phyloP scores from a whole-genome alignment of 23 tunicate genomes.

The Aplidium turbinatum region DNA sequence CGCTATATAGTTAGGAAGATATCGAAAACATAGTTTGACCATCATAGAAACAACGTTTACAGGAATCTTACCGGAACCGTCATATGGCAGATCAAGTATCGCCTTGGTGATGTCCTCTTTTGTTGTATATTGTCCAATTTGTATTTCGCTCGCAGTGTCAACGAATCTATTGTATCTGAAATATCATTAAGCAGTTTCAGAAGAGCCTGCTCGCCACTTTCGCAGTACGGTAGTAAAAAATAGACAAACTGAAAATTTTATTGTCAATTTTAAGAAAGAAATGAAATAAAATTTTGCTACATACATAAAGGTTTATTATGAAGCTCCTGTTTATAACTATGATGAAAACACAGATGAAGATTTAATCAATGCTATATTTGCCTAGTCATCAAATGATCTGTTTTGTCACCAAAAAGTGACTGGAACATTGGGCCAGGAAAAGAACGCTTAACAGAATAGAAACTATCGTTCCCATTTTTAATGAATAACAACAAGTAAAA shows the following conservation, averaged over 20 bases:
- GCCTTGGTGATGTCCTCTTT: constrained; percentile 52
- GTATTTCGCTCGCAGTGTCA: constrained; percentile 71
- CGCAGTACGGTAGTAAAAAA: not conserved
- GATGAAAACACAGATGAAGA: too few species aligned
- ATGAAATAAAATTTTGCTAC: not conserved
- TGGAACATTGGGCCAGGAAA: too few species aligned
- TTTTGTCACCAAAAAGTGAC: too few species aligned
- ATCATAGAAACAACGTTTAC: not conserved
- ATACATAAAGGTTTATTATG: not conserved
- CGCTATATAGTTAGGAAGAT: too few species aligned
- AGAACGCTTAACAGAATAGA: too few species aligned
- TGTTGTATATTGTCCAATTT: constrained; percentile 63
- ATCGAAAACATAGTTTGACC: too few species aligned
- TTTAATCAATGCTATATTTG: too few species aligned
- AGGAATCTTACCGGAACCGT: constrained; percentile 64
- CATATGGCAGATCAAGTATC: constrained; percentile 68
- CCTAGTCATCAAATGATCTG: too few species aligned
- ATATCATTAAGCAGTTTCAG: not conserved
- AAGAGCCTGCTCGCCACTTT: not conserved
- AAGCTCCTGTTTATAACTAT: too few species aligned
- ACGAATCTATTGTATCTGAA: constrained; percentile 67
- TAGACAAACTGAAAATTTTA: not conserved
- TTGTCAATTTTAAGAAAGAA: not conserved
- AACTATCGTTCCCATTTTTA: too few species aligned
- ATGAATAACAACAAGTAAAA: too few species aligned